phyloP scores from a whole-genome alignment of 2,797 vertebrate species.

The Remorina albescens region DNA sequence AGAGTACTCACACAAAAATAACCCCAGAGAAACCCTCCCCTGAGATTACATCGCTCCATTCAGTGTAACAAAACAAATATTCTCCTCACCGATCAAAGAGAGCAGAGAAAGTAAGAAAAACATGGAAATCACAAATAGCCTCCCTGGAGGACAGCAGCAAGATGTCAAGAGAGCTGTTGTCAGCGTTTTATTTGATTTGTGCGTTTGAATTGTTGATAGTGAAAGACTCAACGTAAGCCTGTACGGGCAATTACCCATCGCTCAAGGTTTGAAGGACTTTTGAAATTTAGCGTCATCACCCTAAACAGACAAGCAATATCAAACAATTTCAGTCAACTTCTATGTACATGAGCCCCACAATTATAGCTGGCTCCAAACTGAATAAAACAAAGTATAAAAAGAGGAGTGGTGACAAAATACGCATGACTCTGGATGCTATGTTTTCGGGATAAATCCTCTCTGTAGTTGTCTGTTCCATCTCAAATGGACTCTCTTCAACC shows the following conservation, averaged over 20 bases:
- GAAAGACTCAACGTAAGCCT: conserved; percentile 1
- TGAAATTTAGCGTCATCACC: conserved; percentile 18
- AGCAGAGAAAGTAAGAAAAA: conserved; percentile 24
- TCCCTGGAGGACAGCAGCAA: conserved; percentile 40
- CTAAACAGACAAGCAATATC: conserved; percentile 11
- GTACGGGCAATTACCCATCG: conserved; percentile 24
- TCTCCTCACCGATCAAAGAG: conserved; percentile 35
- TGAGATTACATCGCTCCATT: conserved; percentile 41
- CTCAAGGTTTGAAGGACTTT: background rate
- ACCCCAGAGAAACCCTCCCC: conserved; percentile 36
- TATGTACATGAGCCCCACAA: background rate
- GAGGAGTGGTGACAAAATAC: background rate
- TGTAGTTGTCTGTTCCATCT: background rate
- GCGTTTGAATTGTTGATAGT: conserved; percentile 37
- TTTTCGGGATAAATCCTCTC: conserved; percentile 1
- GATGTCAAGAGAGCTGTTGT: conserved; percentile 22
- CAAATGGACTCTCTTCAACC: background rate
- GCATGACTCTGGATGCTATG: background rate
- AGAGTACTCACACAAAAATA: conserved; percentile 30
- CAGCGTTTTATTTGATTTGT: conserved; percentile 29
- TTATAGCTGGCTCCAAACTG: background rate
- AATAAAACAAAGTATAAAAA: background rate
- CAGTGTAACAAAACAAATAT: conserved; percentile 44
- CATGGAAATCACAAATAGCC: conserved; percentile 27
- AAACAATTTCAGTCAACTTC: conserved; percentile 1